A percentile compares a stretch with the other conserved stretches of the same genome.
Evolutionary conservation across 2,888 invertebrate species (phyloP).

Genomic region (Pammene aurita): DNA sequence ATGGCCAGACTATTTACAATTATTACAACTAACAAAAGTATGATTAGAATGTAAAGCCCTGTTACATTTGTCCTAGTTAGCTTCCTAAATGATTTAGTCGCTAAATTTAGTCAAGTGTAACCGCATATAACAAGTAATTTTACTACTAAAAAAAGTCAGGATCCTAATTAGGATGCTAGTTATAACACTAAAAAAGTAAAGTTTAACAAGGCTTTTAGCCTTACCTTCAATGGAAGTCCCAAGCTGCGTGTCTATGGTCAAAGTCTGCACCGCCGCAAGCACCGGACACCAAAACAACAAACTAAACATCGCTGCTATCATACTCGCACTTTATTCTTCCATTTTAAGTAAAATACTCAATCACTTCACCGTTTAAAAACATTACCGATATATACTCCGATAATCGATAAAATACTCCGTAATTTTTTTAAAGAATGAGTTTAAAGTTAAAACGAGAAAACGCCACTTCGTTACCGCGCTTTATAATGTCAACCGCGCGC

Average conservation of each 20-base stretch:
- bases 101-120: no score
- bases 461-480: conserved; percentile 50
- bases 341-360: conserved; percentile 34
- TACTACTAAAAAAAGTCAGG: no score
- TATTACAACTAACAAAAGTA: no score
- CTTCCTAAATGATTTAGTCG: no score
- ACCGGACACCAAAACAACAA: conserved; percentile 70
- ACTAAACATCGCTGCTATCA: conserved; percentile 64
- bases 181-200: no score
- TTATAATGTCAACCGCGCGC: conserved; percentile 16
- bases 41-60: no score
- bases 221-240: conserved; percentile 79
- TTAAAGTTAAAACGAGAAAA: conserved; percentile 36
- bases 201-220: no score
- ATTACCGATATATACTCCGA: no score
- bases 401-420: neutral
- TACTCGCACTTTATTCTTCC: conserved; percentile 49
- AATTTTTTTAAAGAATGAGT: conserved; percentile 30
- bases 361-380: conserved; percentile 22
- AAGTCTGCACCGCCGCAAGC: conserved; percentile 69
- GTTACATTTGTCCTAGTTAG: no score
- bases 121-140: no score
- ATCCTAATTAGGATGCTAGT: no score
- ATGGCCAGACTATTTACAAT: no score
- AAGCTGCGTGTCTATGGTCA: conserved; percentile 75